phyloP scores from a whole-genome alignment of 2,797 vertebrate species.

The Gastrophryne carolinensis region DNA sequence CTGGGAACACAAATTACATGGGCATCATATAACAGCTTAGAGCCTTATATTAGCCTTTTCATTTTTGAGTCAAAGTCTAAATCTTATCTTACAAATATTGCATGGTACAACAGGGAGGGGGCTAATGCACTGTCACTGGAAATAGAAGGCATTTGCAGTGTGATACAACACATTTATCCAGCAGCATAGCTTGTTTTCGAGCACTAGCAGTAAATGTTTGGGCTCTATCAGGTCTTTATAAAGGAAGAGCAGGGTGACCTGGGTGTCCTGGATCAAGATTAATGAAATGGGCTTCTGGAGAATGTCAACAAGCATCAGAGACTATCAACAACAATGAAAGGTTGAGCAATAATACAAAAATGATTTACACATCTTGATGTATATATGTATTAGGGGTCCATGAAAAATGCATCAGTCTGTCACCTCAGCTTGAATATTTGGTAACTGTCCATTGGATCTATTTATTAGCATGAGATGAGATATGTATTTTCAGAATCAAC shows the following conservation, averaged over 20 bases:
- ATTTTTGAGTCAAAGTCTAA: too few relatives aligned
- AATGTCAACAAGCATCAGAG: not conserved
- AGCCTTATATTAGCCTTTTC: too few relatives aligned
- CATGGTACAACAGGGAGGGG: too few relatives aligned
- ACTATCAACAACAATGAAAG: not conserved
- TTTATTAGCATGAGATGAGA: constrained; percentile 20
- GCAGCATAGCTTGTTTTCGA: too few relatives aligned
- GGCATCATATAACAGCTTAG: too few relatives aligned
- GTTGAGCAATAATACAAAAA: not conserved
- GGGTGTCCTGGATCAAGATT: not conserved
- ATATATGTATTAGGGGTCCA: not conserved
- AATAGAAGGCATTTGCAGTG: too few relatives aligned
- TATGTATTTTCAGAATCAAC: not conserved
- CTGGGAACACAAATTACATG: too few relatives aligned
- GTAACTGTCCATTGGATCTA: not conserved
- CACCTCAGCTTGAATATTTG: not conserved
- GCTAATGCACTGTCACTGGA: not conserved
- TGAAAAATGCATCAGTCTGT: not conserved
- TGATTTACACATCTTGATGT: not conserved
- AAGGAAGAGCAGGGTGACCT: not conserved
- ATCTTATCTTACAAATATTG: too few relatives aligned
- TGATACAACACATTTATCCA: too few relatives aligned
- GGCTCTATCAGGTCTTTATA: not conserved
- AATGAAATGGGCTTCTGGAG: not conserved
- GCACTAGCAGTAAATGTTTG: not conserved